Evolutionary conservation across 2,113 vertebrate species (phyloP).

Genomic region (Haemorhous mexicanus): DNA sequence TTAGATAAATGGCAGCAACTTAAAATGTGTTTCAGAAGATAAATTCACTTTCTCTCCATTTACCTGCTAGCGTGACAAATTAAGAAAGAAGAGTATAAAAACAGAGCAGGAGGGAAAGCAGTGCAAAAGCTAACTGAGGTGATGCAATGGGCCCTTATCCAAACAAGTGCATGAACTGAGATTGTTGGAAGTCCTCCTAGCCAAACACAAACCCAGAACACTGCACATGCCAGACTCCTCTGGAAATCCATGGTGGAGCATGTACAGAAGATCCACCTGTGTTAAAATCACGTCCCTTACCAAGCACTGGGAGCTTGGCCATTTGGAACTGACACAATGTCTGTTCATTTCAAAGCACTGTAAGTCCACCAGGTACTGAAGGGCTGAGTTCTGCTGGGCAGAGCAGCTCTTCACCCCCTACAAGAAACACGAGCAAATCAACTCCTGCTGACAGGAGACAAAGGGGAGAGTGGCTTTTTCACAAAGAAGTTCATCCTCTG

Average conservation of each 20-base stretch:
- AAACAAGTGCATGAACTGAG: neutral
- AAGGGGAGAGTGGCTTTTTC: neutral
- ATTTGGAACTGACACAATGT: neutral
- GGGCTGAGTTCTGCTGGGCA: neutral
- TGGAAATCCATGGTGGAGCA: neutral
- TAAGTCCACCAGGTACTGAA: neutral
- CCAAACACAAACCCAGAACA: conserved; percentile 4
- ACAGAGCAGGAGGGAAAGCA: conserved; percentile 33
- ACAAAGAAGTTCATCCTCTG: neutral
- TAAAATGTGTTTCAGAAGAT: conserved; percentile 59
- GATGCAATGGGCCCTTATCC: conserved; percentile 35
- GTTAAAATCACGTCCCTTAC: neutral
- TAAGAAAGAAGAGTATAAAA: conserved; percentile 49
- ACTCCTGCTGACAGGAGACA: neutral
- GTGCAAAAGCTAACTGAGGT: conserved; percentile 50
- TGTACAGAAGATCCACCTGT: neutral
- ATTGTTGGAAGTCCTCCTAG: conserved; percentile 50
- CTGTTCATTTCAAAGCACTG: neutral
- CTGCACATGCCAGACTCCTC: neutral
- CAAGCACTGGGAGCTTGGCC: neutral
- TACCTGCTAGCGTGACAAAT: conserved; percentile 64
- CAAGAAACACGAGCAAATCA: neutral
- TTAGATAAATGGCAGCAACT: conserved; percentile 61
- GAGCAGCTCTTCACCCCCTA: neutral
- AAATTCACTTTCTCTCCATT: conserved; percentile 57